Evolutionary conservation across 2,797 vertebrate genomes (phyloP), one percentile per base, ranked within the genome.

Genomic region (Varecia variegata): DNA sequence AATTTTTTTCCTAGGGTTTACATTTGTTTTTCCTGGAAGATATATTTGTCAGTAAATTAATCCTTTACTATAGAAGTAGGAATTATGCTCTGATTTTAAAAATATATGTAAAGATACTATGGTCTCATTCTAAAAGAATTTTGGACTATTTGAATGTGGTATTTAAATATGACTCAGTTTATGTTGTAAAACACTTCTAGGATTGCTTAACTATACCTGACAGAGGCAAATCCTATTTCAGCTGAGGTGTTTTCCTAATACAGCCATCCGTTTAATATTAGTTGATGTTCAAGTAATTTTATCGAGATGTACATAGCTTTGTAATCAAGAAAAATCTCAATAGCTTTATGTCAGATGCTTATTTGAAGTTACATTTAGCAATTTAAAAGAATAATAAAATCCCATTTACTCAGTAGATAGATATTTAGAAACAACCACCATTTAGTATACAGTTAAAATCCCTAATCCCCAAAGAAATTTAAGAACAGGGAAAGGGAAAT

Each of bases 321-420:
- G 14, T 58, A 52, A 74, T 89, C 30, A 73, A 71, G 35, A 79
- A 88, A 71, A 84, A 76, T n/a, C 35, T 85, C 32, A 38, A 15
- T 76, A 77, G 35, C 47, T 90, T 68, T 35, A 3, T 45, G 68
- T 54, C 13, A 27, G 25, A 7, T 45, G 47, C 40, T 35, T 67
- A 67, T 40, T 83, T 83, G 40, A 84, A 93, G 47, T 76, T 68
- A 54, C 43, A 70, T 56, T 71, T 84, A 62, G 20, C 54, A 83
- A n/a, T 83, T 54, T 77, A 83, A 82, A 87, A 68, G 27, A 87
- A 94, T 20, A 76, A 47, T 52, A 91, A 96, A 71, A 71, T 65
- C 13, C 65, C 9, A 92, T 5, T 77, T 92, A 71, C 32, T 6
- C 12, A 88, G 11, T 25, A 77, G 20, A 81, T 47, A n/a, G 35